Evolutionary conservation across 2,888 invertebrate species (phyloP), one percentile per base, ranked within the genome.

Genomic region (Agrotis puta): DNA sequence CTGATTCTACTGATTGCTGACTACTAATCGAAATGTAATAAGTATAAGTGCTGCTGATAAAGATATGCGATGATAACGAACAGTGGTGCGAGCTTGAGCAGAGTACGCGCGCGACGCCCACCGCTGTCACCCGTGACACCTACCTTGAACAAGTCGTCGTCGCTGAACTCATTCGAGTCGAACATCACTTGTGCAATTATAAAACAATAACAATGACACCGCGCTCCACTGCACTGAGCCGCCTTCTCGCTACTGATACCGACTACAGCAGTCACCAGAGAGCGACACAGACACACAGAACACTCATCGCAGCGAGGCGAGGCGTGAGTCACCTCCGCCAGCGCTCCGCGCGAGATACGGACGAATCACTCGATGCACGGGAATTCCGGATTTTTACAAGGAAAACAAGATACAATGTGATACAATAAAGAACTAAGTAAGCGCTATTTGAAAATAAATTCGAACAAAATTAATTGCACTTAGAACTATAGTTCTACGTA

Each of bases 91-190:
- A 39, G 11, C 11, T 39, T 11, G 39, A 39, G 39, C 39, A 39
- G 39, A 39, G 39, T 11, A 22, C 57, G 64, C 20, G 51, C 59
- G 67, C 59, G 68, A 51, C 67, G 48, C 20, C 27, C 48, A 45
- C 27, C 51, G 16, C 13, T 11, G 51, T 16, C 24, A 13, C 43
- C 24, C 51, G 56, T 51, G 50, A 80, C 75, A 84, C 85, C 72
- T 83, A 87, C 88, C 86, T 85, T 83, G 79, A 74, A 84, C 27
- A 73, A 76, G 62, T 86, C 84, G 66, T 87, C 80, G 39, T 78
- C 78, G 51, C 81, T 77, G 70, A 76, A 77, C 58, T 81, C 81
- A 64, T 72, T 72, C 62, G 65, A 74, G 53, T 78, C 74, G 77
- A 79, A 81, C 88, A 88, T 88, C 81, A 82, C 81, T 77, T 47